Evolutionary conservation across 2,888 invertebrate genomes (phyloP), one percentile per base, ranked within the genome.

Genomic region (Microdon myrmicae): DNA sequence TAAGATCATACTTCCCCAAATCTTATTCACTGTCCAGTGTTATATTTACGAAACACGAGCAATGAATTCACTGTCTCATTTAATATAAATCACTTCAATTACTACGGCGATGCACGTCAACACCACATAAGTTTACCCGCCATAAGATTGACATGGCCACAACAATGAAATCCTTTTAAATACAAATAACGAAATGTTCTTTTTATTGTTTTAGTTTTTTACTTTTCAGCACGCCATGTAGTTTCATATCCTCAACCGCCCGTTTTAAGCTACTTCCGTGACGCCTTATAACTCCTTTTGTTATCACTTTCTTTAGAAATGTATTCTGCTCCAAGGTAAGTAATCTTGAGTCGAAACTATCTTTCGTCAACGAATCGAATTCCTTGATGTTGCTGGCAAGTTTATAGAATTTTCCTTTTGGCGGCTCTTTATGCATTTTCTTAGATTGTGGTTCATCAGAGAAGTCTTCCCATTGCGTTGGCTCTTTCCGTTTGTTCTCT

Each of bases 391-490:
- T 39, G 9, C 23, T 28, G 0, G 20, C 38, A 17, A 47, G 31
- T 6, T 20, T 1, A 8, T 37, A 19, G 13, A 37, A 43, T 1
- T 25, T 16, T 12, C 9, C 19, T 3, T 45, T n/a, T 8, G 3
- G 4, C 9, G 47, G 35, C 31, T 10, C 6, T 67, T 12, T 35
- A 23, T 31, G 5, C 37, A 16, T 34, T 25, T 38, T 3, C 16
- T 19, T 31, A 3, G 29, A 3, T 5, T 43, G 22, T 2, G 37
- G 26, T n/a, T 68, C 69, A 3, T 73, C 69, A 2, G 53, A 58
- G 12, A 78, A 78, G 3, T 67, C 49, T 45, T 73, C 79, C 77
- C 77, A 78, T 13, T 58, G 58, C 1, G 71, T 72, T 9, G 68
- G 53, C 43, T 72, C 69, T 1, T 70, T 69, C n/a, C 69, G 70